These are phyloP conservation scores for Oryzaephilus surinamensis DNA, from an alignment of 1,140 invertebrate genomes.

Conservation along the genomic window DNA sequence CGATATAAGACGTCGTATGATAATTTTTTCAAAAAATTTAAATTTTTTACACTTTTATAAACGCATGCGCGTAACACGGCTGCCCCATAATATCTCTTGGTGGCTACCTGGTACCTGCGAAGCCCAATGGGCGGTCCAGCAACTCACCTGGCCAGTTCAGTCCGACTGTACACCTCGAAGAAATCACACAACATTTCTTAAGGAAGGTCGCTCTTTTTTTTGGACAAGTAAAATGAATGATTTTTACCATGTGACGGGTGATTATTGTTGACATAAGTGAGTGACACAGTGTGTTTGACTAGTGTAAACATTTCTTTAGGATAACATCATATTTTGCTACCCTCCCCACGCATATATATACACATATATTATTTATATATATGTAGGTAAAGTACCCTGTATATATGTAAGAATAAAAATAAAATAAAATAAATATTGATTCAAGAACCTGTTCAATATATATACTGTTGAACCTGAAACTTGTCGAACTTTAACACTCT, in stretches of 20 bases:
- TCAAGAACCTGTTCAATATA: too few species aligned
- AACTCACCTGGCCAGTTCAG: constrained; percentile 13
- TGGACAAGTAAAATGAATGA: constrained; percentile 4
- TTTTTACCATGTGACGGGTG: constrained; percentile 8
- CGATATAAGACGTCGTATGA: too few species aligned
- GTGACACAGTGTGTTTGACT: constrained; percentile 8
- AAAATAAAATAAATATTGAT: too few species aligned
- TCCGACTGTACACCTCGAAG: constrained; percentile 12
- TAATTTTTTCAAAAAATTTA: too few species aligned
- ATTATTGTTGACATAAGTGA: constrained; percentile 5
- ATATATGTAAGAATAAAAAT: too few species aligned
- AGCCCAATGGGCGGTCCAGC: constrained; percentile 17
- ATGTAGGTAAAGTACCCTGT: too few species aligned
- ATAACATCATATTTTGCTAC: too few species aligned
- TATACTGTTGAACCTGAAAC: too few species aligned
- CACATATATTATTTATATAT: too few species aligned
- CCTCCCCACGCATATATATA: too few species aligned
- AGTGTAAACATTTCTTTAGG: constrained; percentile 5
- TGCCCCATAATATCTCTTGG: constrained; percentile 9
- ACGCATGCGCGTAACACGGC: constrained; percentile 8
- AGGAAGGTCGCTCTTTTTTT: constrained; percentile 11
- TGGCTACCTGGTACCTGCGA: constrained; percentile 14
- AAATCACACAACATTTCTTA: constrained; percentile 6
- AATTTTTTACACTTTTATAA: too few species aligned
- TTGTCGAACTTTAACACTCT: too few species aligned